Evolutionary conservation across 2,113 vertebrate species (phyloP).

Genomic region (Pongo pygmaeus): DNA sequence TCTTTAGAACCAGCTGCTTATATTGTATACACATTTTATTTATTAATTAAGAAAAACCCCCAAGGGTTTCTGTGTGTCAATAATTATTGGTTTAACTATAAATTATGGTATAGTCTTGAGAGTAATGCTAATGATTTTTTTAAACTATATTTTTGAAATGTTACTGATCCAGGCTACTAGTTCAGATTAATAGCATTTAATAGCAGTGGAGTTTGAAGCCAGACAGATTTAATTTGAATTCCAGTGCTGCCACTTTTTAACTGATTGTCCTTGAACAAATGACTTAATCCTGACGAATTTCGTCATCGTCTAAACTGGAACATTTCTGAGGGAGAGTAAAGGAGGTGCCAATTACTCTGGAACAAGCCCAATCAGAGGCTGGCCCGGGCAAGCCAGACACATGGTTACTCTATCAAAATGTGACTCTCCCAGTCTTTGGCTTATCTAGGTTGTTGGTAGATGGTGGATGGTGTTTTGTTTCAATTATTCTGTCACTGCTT

Average conservation of each 20-base stretch:
- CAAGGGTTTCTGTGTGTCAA: background rate
- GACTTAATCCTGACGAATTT: background rate
- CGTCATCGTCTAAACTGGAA: background rate
- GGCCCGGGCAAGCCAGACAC: background rate
- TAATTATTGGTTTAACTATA: constrained; percentile 24
- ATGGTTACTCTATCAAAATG: background rate
- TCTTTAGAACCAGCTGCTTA: background rate
- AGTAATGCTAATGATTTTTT: constrained; percentile 29
- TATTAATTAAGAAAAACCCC: constrained; percentile 30
- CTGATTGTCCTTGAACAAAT: background rate
- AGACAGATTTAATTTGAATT: background rate
- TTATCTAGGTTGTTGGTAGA: background rate
- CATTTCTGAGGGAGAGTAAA: constrained; percentile 10
- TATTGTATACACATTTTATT: background rate
- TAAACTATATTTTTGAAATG: constrained; percentile 39
- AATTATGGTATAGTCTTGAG: background rate
- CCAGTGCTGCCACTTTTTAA: background rate
- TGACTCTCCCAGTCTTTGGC: background rate
- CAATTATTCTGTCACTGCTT: background rate
- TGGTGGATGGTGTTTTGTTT: background rate
- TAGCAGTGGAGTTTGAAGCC: background rate
- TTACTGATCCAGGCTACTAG: background rate
- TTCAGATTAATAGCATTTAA: background rate
- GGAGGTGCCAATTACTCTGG: background rate
- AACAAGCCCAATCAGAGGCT: background rate